Evolutionary conservation across 2,797 vertebrate genomes (phyloP), one percentile per base, ranked within the genome.

Genomic region (Phalanger gymnotis): DNA sequence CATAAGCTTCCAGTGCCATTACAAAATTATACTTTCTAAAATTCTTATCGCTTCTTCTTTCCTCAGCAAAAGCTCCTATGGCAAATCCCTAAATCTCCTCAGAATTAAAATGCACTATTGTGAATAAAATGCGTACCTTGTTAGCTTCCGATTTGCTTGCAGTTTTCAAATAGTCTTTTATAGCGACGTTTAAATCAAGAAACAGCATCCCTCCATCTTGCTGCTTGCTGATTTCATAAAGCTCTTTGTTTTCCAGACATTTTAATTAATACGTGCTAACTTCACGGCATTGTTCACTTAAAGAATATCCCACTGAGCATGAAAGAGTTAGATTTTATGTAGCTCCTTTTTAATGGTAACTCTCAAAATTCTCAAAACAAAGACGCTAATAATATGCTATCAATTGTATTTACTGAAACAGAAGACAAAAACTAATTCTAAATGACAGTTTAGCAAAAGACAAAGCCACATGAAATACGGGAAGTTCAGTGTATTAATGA

Each of bases 381-480:
- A 96, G 89, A 97, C 91, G 94, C 81, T 91, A 96, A 94, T 90
- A 96, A 92, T 53, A 96, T 90, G 61, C 95, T 96, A 97, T 93
- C 91, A 91, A 95, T 94, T 94, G 95, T 93, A 97, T 98, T 98
- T 98, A 97, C 94, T 94, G 90, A 97, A 98, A 98, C 97, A 96
- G 14, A 94, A 96, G 52, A 95, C 53, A 97, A 98, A 97, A 98
- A 53, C 9, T 94, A 97, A 97, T 97, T 98, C 91, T 54, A 96
- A 98, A 87, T 94, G 97, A 95, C 16, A 97, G 90, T 92, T 96
- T 93, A 91, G 91, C 61, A 96, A 94, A 81, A 90, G 91, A 57
- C 91, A 95, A 98, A 57, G 95, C 28, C 30, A 95, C 94, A 40
- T 31, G 51, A 95, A 96, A 51, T 34, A 54, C 52, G 93, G 91